phyloP scores from a whole-genome alignment of 2,113 vertebrate genomes.

The Zonotrichia leucophrys region DNA sequence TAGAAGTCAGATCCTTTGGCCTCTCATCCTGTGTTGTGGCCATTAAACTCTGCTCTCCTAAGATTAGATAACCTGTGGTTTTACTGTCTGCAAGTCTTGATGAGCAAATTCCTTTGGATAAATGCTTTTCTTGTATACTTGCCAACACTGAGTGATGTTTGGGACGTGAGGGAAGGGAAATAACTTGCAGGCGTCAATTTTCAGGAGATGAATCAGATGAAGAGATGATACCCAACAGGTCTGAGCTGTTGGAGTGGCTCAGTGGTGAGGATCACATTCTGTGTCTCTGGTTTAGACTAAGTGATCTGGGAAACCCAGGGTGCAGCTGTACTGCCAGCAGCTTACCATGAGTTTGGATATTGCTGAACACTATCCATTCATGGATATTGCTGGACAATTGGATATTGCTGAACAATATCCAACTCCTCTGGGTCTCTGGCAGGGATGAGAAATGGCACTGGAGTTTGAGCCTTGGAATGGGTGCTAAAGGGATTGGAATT shows the following conservation, averaged over 20 bases:
- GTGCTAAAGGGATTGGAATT: neutral
- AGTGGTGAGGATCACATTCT: neutral
- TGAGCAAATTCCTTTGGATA: constrained; percentile 44
- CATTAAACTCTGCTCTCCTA: neutral
- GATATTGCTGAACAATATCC: no score
- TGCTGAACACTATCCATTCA: no score
- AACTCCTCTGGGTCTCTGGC: neutral
- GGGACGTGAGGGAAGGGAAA: neutral
- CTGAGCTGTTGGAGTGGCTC: neutral
- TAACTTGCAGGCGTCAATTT: constrained; percentile 8
- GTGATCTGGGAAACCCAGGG: neutral
- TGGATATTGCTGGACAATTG: neutral
- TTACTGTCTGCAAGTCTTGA: neutral
- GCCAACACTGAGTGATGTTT: constrained; percentile 7
- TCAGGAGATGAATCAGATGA: neutral
- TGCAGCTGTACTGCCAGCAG: neutral
- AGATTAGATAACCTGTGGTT: constrained; percentile 16
- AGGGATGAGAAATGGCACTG: rapidly evolving
- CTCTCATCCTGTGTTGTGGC: neutral
- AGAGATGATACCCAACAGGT: neutral
- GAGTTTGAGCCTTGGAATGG: neutral
- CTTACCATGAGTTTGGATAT: rapidly evolving
- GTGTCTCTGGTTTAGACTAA: neutral
- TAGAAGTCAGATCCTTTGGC: constrained; percentile 6
- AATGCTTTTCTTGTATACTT: constrained; percentile 27